Base-by-base conservation (phyloP, 2,797 vertebrate genomes). In the Agapornis canus region DNA sequence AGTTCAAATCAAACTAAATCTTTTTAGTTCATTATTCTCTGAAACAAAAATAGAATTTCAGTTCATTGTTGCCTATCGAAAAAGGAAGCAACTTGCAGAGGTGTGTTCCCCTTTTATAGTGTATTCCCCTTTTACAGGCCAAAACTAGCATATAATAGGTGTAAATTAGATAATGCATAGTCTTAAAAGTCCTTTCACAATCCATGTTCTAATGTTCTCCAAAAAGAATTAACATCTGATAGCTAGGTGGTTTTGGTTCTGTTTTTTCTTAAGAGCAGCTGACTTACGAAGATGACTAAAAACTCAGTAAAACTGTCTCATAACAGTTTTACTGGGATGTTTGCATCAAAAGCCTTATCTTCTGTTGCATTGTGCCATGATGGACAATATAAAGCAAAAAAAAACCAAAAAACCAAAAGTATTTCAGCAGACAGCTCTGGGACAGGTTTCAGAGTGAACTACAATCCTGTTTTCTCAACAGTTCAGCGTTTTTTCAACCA, bases 1-100 rank as follows among this genome's bases (percentile, higher is more conserved):
- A 97, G 96, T 95, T 97, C 89, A 95, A 95, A 97, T 96, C 92
- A 70, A 95, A 95, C 43, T 82, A 95, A 94, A 39, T 84, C 27
- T 96, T 91, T 90, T 96, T 57, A 94, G 63, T 91, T 96, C 70
- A 93, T 91, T 95, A 95, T 82, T 91, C 70, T 96, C 76, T 88
- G 37, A 96, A 94, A 92, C 42, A 94, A 90, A 97, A 94, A 94
- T 90, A 96, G 92, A 83, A 95, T 93, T 96, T 97, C 80, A 94
- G 82, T 79, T 82, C 64, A 70, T 63, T 52, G 81, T 92, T 96
- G 83, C 92, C 91, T 89, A 79, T 81, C 47, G 77, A 95, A 95
- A 95, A 65, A 92, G 89, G 92, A 96, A 97, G 96, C 64, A 94
- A 96, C 88, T 48, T 68, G 73, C 85, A 90, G 89, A 94, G 51